Evolutionary conservation across 37 sponge, comb jelly and placozoan genomes (phyloP).

Genomic region (Agelas oroides): DNA sequence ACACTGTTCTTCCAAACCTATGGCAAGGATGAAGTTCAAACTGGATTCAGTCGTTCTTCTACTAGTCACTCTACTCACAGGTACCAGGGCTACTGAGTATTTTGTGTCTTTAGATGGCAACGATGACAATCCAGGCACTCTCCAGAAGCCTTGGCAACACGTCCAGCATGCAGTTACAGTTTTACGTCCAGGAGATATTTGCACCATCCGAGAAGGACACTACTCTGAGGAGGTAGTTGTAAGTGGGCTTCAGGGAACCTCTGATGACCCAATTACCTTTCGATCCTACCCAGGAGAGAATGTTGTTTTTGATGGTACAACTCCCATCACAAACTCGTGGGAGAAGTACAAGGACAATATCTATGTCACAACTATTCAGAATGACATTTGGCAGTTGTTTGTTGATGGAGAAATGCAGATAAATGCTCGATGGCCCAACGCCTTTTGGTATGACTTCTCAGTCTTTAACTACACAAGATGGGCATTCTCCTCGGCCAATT

Average conservation of each 20-base stretch:
- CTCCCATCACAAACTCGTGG: not conserved
- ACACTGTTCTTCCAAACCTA: no score
- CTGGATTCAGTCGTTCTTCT: no score
- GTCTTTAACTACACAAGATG: conserved; percentile 34
- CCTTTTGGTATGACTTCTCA: conserved; percentile 13
- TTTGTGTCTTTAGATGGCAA: not conserved
- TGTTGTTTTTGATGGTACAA: conserved; percentile 28
- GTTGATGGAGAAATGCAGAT: conserved; percentile 34
- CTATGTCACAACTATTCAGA: not conserved
- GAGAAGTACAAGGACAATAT: conserved; percentile 9
- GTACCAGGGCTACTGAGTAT: not conserved
- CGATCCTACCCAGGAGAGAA: conserved; percentile 23
- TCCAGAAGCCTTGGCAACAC: not conserved
- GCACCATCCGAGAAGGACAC: conserved; percentile 28
- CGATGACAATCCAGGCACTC: not conserved
- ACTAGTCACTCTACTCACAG: no score
- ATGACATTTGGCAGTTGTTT: conserved; percentile 35
- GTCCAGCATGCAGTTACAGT: not conserved
- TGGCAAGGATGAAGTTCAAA: no score
- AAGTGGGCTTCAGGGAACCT: conserved; percentile 2
- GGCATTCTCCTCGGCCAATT: conserved; percentile 26
- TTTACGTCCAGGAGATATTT: conserved; percentile 16
- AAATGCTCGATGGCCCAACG: conserved; percentile 28
- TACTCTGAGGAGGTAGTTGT: conserved; percentile 14
- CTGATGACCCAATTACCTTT: conserved; percentile 8